phyloP scores from a whole-genome alignment of 2,113 vertebrate species.

The Mola mola region DNA sequence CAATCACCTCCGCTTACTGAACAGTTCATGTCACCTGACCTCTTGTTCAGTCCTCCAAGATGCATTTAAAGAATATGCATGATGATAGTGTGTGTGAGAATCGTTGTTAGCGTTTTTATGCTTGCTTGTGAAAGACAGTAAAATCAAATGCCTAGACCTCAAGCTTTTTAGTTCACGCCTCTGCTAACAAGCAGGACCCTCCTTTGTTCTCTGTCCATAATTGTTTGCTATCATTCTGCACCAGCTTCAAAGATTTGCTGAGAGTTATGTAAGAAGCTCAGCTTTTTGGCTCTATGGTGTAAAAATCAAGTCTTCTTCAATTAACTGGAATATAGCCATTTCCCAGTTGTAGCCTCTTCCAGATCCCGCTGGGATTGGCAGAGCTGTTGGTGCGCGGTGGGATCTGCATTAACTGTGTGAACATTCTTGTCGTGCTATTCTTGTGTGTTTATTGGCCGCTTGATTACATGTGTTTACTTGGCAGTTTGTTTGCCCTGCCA shows the following conservation, averaged over 20 bases:
- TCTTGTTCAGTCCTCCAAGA: conserved; percentile 38
- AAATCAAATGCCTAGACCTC: conserved; percentile 41
- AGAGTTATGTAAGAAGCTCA: conserved; percentile 35
- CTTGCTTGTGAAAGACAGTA: conserved; percentile 48
- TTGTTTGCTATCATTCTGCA: conserved; percentile 24
- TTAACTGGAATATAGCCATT: conserved; percentile 41
- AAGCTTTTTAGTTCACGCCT: conserved; percentile 32
- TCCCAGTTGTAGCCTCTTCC: conserved; percentile 23
- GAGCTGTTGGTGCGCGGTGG: conserved; percentile 50
- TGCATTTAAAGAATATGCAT: conserved; percentile 28
- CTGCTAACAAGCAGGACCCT: conserved; percentile 37
- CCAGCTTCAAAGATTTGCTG: conserved; percentile 19
- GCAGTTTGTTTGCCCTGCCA: conserved; percentile 58
- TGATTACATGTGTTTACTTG: conserved; percentile 68
- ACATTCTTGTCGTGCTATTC: conserved; percentile 70
- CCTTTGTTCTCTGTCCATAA: conserved; percentile 39
- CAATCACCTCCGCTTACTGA: conserved; percentile 9
- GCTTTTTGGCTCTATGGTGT: conserved; percentile 24
- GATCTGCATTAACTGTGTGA: conserved; percentile 71
- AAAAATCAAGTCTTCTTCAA: conserved; percentile 41
- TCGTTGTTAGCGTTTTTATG: conserved; percentile 30
- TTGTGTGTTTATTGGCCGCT: conserved; percentile 65
- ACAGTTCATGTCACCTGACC: conserved; percentile 51
- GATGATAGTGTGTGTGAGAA: conserved; percentile 6
- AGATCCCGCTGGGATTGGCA: conserved; percentile 40